Evolutionary conservation across 2,888 invertebrate species (phyloP).

Genomic region (Drosophila sordidula): DNA sequence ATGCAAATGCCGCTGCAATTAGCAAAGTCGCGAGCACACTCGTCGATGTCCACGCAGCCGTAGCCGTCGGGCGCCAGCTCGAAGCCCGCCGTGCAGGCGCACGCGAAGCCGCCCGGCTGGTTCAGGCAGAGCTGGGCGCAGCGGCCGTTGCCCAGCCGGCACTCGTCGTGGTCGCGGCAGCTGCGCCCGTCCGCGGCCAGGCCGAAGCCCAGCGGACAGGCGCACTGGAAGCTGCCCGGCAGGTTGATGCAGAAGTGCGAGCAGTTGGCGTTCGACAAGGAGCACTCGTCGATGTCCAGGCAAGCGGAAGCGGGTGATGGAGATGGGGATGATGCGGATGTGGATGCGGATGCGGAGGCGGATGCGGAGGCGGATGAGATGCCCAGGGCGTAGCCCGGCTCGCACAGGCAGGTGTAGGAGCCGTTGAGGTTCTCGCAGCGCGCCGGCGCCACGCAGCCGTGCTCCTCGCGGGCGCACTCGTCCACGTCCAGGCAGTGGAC

Average conservation of each 20-base stretch:
- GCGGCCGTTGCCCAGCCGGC: constrained; percentile 60
- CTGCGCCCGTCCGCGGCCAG: constrained; percentile 80
- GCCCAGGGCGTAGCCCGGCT: constrained; percentile 85
- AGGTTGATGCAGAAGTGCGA: constrained; percentile 87
- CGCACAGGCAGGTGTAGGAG: constrained; percentile 85
- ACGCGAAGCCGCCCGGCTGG: constrained; percentile 57
- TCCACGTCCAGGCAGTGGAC: constrained; percentile 85
- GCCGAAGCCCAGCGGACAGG: constrained; percentile 85
- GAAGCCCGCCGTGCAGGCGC: constrained; percentile 86
- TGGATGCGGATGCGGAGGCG: constrained; percentile 11
- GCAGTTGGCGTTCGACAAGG: constrained; percentile 87
- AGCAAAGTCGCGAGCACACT: constrained; percentile 86
- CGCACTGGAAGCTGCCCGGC: constrained; percentile 86
- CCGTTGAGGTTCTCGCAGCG: constrained; percentile 84
- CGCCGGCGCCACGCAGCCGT: constrained; percentile 76
- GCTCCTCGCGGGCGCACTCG: constrained; percentile 85
- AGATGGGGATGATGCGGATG: constrained; percentile 28
- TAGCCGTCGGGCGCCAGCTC: constrained; percentile 80
- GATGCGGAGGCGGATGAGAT: constrained; percentile 8
- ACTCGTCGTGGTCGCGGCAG: constrained; percentile 87
- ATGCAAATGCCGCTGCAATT: constrained; percentile 87
- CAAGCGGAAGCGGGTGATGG: constrained; percentile 75
- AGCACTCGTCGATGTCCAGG: constrained; percentile 86
- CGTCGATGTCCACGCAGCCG: constrained; percentile 86
- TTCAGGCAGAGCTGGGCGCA: no score